Base-by-base conservation (phyloP, 2,888 invertebrate species). In the Diadegma fenestrale region DNA sequence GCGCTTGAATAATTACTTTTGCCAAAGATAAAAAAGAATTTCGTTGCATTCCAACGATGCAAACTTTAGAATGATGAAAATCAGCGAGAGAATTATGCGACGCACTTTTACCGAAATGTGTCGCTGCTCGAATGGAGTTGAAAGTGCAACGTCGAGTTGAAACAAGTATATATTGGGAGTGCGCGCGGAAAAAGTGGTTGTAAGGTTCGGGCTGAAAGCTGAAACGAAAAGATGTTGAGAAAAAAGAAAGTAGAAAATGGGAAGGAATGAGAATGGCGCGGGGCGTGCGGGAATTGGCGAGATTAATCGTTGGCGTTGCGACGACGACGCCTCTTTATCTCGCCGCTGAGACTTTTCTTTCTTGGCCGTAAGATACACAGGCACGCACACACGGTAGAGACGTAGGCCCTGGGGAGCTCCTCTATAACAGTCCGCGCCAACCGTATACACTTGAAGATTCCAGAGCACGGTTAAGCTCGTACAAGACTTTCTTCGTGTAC, bases 251-350 rank as follows among this genome's bases (percentile, higher is more conserved):
- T 41, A 68, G 58, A 71, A 58, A 22, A 45, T 63, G 48, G 66
- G 63, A 75, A 73, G 68, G 33, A 33, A 30, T 43, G 64, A 81
- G 68, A 77, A 69, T 77, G 77, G 75, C 80, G 75, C 80, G 48
- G 66, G 86, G 80, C 73, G 86, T 80, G 54, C 10, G 84, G 85
- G 86, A 86, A 87, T 85, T 85, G 83, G 86, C 86, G 86, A 89
- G 89, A 90, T 87, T 82, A 88, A 90, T 90, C 87, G 89, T 85
- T 87, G 83, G 86, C 82, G 85, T 75, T 85, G 69, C 73, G 54
- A 79, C 61, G 37, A 37, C 37, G 86, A 86, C 85, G 87, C 85
- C 82, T 85, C 85, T 85, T 85, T 85, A 79, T 85, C 82, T 79
- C 84, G 84, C 84, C 81, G 77, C 84, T 85, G 68, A 73, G 72